phyloP scores from a whole-genome alignment of 2,888 invertebrate species.

The Ischnura elegans region DNA sequence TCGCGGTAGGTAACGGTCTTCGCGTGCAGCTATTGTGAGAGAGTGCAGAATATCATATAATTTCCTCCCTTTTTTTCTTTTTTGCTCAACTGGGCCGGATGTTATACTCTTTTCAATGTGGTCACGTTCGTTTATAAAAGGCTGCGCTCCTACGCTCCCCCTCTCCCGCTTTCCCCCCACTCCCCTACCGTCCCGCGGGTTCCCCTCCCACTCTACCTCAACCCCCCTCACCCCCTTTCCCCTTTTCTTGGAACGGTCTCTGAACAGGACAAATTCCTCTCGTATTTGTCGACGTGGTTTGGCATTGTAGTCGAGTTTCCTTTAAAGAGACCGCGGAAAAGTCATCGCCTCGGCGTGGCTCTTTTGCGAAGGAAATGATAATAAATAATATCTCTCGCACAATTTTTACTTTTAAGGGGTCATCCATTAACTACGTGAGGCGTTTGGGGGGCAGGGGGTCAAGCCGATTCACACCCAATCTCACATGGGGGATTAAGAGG shows the following conservation, averaged over 20 bases:
- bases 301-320: slow-evolving; percentile 51
- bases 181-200: background rate
- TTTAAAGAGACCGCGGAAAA: slow-evolving; percentile 6
- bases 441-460: no score
- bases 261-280: slow-evolving; percentile 42
- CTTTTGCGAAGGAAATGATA: background rate
- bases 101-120: slow-evolving; percentile 49
- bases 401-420: background rate
- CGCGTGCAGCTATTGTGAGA: background rate
- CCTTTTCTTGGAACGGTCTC: slow-evolving; percentile 51
- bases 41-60: slow-evolving; percentile 27
- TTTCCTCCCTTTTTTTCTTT: background rate
- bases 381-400: background rate
- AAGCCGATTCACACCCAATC: no score
- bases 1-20: background rate
- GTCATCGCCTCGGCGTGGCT: background rate
- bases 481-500: no score
- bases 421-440: no score
- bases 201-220: background rate
- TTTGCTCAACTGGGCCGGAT: slow-evolving; percentile 64
- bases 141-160: background rate
- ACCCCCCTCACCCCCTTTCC: background rate
- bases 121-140: slow-evolving; percentile 49
- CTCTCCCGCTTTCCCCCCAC: background rate
- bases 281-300: slow-evolving; percentile 63